Evolutionary conservation across 2,888 invertebrate genomes (phyloP), one percentile per base, ranked within the genome.

Genomic region (Eupithecia dodoneata): DNA sequence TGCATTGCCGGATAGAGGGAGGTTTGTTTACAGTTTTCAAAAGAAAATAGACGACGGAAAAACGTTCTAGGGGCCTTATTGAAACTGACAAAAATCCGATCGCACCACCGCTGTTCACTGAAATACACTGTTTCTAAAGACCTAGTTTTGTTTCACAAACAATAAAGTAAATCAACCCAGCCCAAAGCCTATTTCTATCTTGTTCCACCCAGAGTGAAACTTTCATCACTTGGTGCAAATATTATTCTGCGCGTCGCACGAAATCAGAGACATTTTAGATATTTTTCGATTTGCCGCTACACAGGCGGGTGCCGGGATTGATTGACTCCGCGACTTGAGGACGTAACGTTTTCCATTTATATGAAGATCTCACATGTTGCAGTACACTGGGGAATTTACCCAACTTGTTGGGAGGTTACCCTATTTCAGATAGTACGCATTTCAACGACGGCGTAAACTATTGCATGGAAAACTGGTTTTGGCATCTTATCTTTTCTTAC

Each of bases 241-340:
- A 70, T 70, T 70, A 70, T 70, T 70, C 70, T 70, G 30, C 72
- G 67, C 73, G 72, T 76, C 76, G 74, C 13, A 71, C 75, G 73
- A 81, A 86, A 88, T 87, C 89, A 88, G 87, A 88, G 87, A 89
- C 89, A 89, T 89, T 91, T 90, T 88, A 87, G 85, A 88, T 88
- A 90, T 90, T 90, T 91, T 92, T 91, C 92, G 91, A 92, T 92
- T 92, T 92, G 89, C 89, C 92, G 91, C 91, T 91, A 90, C 92
- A 88, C 91, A 90, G 88, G 85, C 91, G 90, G 89, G 84, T 87
- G 89, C 81, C 86, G 86, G 10, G 88, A 89, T 89, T 92, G 92
- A 92, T 92, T 91, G 92, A 91, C 91, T 92, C 85, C 82, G 83
- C 86, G 88, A 89, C 87, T 87, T 88, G 87, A 77, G 85, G 87